Base-by-base conservation (phyloP, 2,797 vertebrate genomes). In the Syncerus caffer region DNA sequence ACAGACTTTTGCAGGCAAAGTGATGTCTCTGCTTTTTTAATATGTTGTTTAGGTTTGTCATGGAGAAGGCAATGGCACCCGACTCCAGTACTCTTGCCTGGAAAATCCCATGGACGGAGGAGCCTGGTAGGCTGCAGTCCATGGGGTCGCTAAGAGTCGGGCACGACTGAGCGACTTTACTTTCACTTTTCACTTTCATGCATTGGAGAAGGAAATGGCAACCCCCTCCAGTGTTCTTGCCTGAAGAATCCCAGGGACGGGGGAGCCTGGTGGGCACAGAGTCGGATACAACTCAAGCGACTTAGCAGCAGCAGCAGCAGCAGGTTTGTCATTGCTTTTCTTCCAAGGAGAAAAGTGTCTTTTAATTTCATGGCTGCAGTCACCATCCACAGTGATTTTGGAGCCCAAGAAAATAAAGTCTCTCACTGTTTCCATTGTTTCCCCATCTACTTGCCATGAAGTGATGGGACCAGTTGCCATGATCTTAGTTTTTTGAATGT, bases 221-320 rank as follows among this genome's bases (percentile, higher is more conserved):
- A 17, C 62, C 58, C 62, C 17, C 4, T 17, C 31, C 31, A n/a
- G 7, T n/a, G 15, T n/a, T n/a, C 62, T 17, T n/a, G 62, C 62
- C 31, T 64, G 15, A 7, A n/a, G 31, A 64, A 17, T 4, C 31
- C 62, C 62, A 64, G 31, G 31, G 62, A n/a, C 0, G 2, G 15
- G 15, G 7, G 31, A n/a, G 31, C 62, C 31, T 64, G 62, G 1
- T 9, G 31, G 15, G 31, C 62, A 17, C 3, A 64, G 62, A 1
- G 62, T n/a, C 0, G 0, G 31, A n/a, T 15, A n/a, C 2, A 15
- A 64, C 31, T 17, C 62, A 64, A 64, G 31, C 0, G 4, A 64
- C 31, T 64, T 2, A 31, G 29, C 60, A 62, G 60, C 13, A 31
- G 60, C 51, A 55, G 2, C 57, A 27, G 25, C 57, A 29, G 57